These are phyloP conservation scores for Oncorhynchus keta DNA, from an alignment of 2,113 vertebrate genomes.

Conservation along the genomic window DNA sequence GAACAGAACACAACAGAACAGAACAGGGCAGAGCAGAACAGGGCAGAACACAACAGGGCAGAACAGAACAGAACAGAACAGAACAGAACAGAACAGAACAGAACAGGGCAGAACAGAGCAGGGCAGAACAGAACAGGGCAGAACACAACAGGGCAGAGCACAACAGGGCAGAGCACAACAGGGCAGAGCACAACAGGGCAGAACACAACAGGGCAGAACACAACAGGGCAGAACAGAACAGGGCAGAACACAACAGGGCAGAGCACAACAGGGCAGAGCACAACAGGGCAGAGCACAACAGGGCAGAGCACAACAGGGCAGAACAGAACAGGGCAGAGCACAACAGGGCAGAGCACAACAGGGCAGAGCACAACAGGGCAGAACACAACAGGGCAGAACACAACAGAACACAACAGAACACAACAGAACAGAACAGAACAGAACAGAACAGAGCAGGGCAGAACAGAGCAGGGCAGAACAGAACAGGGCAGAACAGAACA, in stretches of 20 bases:
- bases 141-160: neutral
- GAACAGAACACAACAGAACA: neutral
- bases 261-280: too few relatives aligned
- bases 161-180: neutral
- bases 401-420: neutral
- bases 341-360: neutral
- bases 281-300: neutral
- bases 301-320: neutral
- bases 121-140: neutral
- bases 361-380: neutral
- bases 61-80: neutral
- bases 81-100: too few relatives aligned
- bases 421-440: rapidly evolving
- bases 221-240: too few relatives aligned
- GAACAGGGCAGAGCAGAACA: neutral
- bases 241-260: too few relatives aligned
- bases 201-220: neutral
- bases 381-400: neutral
- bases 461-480: too few relatives aligned
- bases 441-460: too few relatives aligned
- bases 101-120: neutral
- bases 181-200: neutral
- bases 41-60: neutral
- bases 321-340: rapidly evolving
- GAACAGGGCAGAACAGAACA: too few relatives aligned